phyloP scores from a whole-genome alignment of 2,113 vertebrate genomes.

The Callithrix jacchus region DNA sequence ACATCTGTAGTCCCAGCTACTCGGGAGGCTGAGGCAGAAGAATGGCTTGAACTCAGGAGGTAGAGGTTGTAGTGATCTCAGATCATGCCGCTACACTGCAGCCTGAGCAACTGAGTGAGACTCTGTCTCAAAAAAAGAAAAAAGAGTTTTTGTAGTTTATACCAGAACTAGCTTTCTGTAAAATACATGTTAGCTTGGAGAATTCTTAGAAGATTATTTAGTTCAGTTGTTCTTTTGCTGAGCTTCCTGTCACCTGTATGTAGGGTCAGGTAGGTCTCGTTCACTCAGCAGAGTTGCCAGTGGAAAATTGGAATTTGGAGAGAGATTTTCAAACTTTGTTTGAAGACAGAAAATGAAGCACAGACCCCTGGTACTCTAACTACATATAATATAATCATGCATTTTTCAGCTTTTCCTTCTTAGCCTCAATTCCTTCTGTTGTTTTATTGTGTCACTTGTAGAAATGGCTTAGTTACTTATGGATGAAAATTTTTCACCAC shows the following conservation, averaged over 20 bases:
- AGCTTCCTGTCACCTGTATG: neutral
- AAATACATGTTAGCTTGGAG: neutral
- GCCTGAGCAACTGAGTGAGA: too few species aligned
- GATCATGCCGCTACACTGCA: too few species aligned
- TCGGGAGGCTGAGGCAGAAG: too few species aligned
- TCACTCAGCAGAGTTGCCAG: neutral
- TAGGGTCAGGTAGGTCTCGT: neutral
- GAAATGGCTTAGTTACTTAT: neutral
- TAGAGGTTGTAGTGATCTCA: too few species aligned
- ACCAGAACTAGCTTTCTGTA: neutral
- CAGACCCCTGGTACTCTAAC: neutral
- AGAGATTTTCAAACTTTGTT: neutral
- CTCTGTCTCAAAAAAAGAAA: too few species aligned
- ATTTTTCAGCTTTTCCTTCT: neutral
- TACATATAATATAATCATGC: neutral
- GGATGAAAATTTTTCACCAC: neutral
- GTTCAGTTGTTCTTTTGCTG: neutral
- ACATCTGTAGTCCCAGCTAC: too few species aligned
- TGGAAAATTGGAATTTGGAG: conserved; percentile 2
- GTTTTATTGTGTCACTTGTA: neutral
- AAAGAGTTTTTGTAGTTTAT: neutral
- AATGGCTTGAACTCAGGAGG: too few species aligned
- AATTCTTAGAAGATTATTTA: conserved; percentile 16
- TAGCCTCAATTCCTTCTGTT: neutral
- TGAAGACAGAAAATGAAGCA: neutral